Conservation (phyloP, 2,888 invertebrate genomes). For the Papilio protenor region DNA sequence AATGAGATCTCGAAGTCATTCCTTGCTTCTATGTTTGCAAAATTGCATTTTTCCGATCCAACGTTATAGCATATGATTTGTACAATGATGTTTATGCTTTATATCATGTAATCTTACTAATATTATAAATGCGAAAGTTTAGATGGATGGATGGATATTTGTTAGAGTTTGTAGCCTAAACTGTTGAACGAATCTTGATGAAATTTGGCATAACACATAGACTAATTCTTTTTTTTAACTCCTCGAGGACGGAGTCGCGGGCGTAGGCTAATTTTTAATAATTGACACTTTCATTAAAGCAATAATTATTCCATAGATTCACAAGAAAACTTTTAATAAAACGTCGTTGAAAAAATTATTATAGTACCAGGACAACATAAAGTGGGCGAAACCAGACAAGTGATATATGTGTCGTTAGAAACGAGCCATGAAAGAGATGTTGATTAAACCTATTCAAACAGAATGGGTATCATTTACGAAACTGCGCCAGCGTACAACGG, state of each 20-base stretch:
- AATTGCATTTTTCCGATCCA: slow-evolving; percentile 16
- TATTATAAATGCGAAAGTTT: no score
- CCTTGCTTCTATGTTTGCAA: slow-evolving; percentile 22
- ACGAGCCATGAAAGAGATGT: slow-evolving; percentile 49
- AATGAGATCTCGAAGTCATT: slow-evolving; percentile 37
- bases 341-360: not conserved
- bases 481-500: slow-evolving; percentile 42
- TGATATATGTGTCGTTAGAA: slow-evolving; percentile 49
- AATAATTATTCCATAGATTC: not conserved
- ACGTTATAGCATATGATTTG: not conserved
- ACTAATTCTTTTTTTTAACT: no score
- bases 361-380: not conserved
- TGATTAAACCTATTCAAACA: slow-evolving; percentile 60
- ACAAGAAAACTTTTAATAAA: not conserved
- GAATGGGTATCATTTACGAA: slow-evolving; percentile 51
- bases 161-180: no score
- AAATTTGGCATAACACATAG: no score
- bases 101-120: no score
- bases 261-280: no score
- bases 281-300: no score
- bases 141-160: no score
- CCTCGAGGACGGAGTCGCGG: no score
- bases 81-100: no score
- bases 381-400: slow-evolving; percentile 50
- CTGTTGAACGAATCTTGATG: no score